Conservation (phyloP, 2,888 invertebrate genomes). For the Cheilosia grossa region DNA sequence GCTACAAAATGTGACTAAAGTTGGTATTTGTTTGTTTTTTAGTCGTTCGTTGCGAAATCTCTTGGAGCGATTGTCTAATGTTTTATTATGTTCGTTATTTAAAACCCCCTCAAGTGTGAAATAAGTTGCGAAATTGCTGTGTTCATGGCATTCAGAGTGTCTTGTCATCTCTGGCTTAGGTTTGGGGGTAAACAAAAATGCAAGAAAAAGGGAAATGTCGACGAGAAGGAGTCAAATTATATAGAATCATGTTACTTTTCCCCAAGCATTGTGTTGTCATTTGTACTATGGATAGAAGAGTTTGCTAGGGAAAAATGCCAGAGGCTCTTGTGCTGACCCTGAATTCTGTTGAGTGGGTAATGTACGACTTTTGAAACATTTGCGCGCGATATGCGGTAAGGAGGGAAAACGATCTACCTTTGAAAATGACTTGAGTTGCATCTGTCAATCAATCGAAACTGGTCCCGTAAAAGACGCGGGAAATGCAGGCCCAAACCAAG, state of each 20-base stretch:
- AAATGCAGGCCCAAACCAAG: too few relatives aligned
- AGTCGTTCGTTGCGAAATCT: slow-evolving; percentile 18
- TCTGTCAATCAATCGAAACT: too few relatives aligned
- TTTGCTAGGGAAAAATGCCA: neutral
- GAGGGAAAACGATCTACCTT: too few relatives aligned
- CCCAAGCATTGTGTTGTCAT: slow-evolving; percentile 17
- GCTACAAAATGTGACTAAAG: slow-evolving; percentile 61
- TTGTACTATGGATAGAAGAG: neutral
- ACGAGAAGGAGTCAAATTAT: slow-evolving; percentile 41
- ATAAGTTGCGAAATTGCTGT: slow-evolving; percentile 63
- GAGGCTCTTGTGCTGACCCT: slow-evolving; percentile 7
- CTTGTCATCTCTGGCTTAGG: neutral
- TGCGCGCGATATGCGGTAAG: too few relatives aligned
- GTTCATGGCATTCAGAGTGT: slow-evolving; percentile 30
- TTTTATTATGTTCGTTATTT: slow-evolving; percentile 66
- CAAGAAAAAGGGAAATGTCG: slow-evolving; percentile 7
- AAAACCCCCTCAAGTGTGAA: slow-evolving; percentile 64
- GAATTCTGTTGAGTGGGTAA: neutral
- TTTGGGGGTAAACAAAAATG: neutral
- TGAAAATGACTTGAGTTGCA: too few relatives aligned
- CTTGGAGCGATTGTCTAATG: slow-evolving; percentile 60
- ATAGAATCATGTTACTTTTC: slow-evolving; percentile 39
- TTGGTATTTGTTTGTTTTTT: slow-evolving; percentile 43
- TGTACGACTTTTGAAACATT: too few relatives aligned
- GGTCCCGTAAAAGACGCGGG: too few relatives aligned